phyloP scores from a whole-genome alignment of 2,113 vertebrate species.

The Corythoichthys intestinalis region DNA sequence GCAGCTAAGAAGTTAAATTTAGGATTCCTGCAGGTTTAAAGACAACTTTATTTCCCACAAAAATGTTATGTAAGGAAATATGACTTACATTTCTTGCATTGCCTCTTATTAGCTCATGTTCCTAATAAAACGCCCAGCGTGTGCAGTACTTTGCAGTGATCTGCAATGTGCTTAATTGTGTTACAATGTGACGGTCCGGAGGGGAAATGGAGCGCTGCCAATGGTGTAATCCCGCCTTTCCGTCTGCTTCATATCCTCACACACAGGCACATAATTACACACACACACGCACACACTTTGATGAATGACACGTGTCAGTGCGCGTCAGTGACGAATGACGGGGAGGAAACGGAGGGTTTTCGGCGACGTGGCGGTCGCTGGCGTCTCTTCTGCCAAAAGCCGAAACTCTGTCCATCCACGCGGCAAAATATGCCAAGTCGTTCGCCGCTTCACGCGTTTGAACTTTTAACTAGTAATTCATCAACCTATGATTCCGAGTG shows the following conservation, averaged over 20 bases:
- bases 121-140: not conserved
- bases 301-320: too few species aligned
- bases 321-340: conserved; percentile 53
- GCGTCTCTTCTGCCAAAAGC: not conserved
- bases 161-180: conserved; percentile 42
- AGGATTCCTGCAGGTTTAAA: too few species aligned
- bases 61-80: too few species aligned
- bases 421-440: not conserved
- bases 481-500: not conserved
- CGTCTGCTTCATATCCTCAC: conserved; percentile 26
- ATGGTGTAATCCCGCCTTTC: conserved; percentile 26
- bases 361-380: conserved; percentile 72
- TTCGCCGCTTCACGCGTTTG: not conserved
- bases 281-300: conserved; percentile 37
- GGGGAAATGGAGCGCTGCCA: conserved; percentile 20
- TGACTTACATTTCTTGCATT: not conserved
- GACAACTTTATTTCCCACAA: too few species aligned
- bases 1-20: too few species aligned
- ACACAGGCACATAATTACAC: conserved; percentile 51
- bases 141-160: not conserved
- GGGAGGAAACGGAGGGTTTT: conserved; percentile 97
- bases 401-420: not conserved
- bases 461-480: not conserved
- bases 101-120: not conserved
- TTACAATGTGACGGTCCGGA: conserved; percentile 2